These are phyloP conservation scores for Crypturellus tataupa DNA, from an alignment of 2,797 vertebrate species.

Conservation along the genomic window DNA sequence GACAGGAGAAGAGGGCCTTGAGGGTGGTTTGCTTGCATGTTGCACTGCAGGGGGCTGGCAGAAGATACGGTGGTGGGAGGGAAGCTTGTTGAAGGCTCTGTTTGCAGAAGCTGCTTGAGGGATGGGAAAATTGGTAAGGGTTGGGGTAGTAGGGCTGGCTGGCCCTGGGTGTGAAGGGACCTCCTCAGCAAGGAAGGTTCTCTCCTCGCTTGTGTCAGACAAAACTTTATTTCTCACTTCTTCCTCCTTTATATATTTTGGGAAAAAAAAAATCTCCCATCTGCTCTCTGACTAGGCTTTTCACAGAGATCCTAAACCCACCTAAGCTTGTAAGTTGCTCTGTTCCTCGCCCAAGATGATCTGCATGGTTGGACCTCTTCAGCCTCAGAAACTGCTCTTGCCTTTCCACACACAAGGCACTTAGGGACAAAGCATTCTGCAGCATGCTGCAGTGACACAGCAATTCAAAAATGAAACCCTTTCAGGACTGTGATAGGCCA, in stretches of 20 bases:
- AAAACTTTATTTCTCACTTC: neutral
- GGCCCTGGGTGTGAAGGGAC: neutral
- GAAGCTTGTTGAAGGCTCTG: neutral
- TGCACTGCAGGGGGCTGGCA: conserved; percentile 26
- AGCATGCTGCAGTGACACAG: neutral
- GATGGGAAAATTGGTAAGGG: neutral
- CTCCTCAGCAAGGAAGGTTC: neutral
- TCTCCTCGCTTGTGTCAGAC: neutral
- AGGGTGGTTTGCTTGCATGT: conserved; percentile 25
- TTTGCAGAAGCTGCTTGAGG: neutral
- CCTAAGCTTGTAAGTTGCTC: neutral
- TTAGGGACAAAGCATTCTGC: neutral
- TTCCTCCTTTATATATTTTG: neutral
- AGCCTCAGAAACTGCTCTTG: neutral
- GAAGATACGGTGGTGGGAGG: conserved; percentile 5
- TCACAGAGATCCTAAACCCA: neutral
- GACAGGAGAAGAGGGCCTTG: conserved; percentile 17
- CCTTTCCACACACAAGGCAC: neutral
- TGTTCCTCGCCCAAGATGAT: neutral
- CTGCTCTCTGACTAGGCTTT: neutral
- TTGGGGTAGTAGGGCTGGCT: neutral
- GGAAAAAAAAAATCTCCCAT: neutral
- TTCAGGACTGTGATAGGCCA: neutral
- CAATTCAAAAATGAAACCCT: neutral
- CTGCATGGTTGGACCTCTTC: neutral